These are phyloP conservation scores for Pseudochirops corinnae DNA, from an alignment of 2,797 vertebrate genomes.

Conservation along the genomic window DNA sequence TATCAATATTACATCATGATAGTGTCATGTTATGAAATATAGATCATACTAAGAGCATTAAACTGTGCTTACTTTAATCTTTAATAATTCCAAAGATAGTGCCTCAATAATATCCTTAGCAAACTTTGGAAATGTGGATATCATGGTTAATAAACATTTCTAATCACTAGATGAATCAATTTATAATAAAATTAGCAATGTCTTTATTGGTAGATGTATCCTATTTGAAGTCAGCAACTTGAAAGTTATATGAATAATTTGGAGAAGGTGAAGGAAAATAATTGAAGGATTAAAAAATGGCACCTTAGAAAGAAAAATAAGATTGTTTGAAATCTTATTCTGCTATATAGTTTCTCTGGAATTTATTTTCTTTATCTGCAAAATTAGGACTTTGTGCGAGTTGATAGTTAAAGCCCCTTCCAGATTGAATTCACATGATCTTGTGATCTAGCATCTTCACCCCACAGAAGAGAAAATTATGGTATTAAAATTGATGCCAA, in stretches of 20 bases:
- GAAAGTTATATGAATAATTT: not conserved
- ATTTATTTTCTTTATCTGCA: not conserved
- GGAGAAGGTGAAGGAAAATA: not conserved
- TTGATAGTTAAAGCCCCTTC: not conserved
- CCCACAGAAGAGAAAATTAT: not conserved
- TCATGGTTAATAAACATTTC: not conserved
- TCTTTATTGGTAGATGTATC: not conserved
- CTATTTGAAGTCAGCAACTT: conserved; percentile 11
- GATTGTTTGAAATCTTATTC: not conserved
- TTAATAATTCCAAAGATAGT: not conserved
- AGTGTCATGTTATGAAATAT: not conserved
- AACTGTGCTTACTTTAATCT: not conserved
- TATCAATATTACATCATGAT: not conserved
- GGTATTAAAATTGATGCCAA: not conserved
- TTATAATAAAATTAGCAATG: not conserved
- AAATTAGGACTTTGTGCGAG: not conserved
- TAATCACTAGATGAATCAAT: not conserved
- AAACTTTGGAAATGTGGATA: not conserved
- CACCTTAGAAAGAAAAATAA: not conserved
- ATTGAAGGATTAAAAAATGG: not conserved
- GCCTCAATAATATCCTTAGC: not conserved
- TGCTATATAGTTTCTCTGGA: not conserved
- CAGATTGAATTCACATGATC: not conserved
- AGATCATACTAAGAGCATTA: not conserved
- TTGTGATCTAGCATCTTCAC: not conserved